Base-by-base conservation (phyloP, 2,888 invertebrate species). In the Trichacis sp. region DNA sequence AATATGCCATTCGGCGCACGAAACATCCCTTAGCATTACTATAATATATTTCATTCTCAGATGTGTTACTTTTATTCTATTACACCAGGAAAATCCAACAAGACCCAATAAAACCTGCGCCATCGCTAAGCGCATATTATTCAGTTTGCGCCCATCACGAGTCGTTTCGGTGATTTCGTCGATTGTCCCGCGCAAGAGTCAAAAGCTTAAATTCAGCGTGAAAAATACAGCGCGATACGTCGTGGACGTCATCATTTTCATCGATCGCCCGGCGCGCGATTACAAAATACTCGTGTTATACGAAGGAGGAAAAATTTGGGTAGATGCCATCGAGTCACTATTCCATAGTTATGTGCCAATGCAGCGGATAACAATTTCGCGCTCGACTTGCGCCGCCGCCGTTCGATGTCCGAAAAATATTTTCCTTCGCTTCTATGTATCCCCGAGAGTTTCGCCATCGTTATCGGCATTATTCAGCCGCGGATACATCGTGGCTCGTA, bases 401-500 rank as follows among this genome's bases (percentile, higher is more conserved):
- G 42, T 42, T 42, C 42, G 15, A 42, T 42, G 42, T 42, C 42
- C 42, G 42, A 42, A 42, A 42, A 42, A 42, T 42, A 42, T 42
- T 42, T 42, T 42, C 18, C 42, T 42, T 15, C 6, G 42, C 42
- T 42, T 42, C 42, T 42, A 18, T 42, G 5, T 5, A 15, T 42
- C 18, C 24, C n/a, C 42, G 42, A 42, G 42, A 15, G 6, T 9
- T 33, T n/a, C 33, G 2, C 33, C 42, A 14, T 17, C 42, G 42
- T 42, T 42, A 42, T 42, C 42, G 42, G 15, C 15, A 42, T 42
- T 42, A 42, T 42, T 42, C 42, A 42, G 42, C 17, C 17, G 18
- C 24, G 24, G 24, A 24, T 24, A 24, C 24, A 24, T 24, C 24
- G 24, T n/a, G 17, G 17, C 42, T 5, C 42, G 42, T 42, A 42